Base-by-base conservation (phyloP, 2,888 invertebrate species). In the Oxyteleia sp. region DNA sequence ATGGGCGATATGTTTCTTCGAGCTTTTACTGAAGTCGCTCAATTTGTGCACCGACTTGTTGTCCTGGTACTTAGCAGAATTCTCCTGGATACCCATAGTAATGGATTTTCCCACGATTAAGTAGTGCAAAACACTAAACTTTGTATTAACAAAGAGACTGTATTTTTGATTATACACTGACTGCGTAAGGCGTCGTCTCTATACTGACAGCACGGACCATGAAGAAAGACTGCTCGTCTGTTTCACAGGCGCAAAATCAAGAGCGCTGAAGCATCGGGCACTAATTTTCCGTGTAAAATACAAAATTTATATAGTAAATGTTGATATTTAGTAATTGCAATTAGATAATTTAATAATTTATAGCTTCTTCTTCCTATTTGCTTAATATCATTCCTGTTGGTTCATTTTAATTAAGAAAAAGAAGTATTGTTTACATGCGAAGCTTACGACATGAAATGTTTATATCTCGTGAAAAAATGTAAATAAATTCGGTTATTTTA, bases 131-230 rank as follows among this genome's bases (percentile, higher is more conserved):
- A 5, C n/a, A 20, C 4, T 47, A 8, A 7, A 32, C 32, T 4
- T 32, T 32, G 10, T 32, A 8, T 32, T 7, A 4, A 23, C 23
- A 23, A 23, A 23, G 23, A 23, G 5, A 23, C 23, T 23, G 23
- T 23, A 23, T 23, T 23, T 23, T 23, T 2, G 2, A 23, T 2
- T 10, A 18, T 49, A 11, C 15, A 15, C 0, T 8, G 23, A 49
- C 15, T 29, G 16, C n/a, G 0, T 4, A 32, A 10, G 7, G 18
- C 11, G 23, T 5, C n/a, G 11, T 51, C 15, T n/a, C 55, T 74
- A 74, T 74, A 35, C 20, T 10, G 5, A 10, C 2, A 41, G 63
- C 74, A 61, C 74, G 74, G 55, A 75, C 74, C 74, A 64, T 75
- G 64, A 55, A 75, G 74, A 75, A 64, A 75, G 15, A 16, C 64